Base-by-base conservation (phyloP, 1,140 invertebrate genomes). In the Meteorus sp. region DNA sequence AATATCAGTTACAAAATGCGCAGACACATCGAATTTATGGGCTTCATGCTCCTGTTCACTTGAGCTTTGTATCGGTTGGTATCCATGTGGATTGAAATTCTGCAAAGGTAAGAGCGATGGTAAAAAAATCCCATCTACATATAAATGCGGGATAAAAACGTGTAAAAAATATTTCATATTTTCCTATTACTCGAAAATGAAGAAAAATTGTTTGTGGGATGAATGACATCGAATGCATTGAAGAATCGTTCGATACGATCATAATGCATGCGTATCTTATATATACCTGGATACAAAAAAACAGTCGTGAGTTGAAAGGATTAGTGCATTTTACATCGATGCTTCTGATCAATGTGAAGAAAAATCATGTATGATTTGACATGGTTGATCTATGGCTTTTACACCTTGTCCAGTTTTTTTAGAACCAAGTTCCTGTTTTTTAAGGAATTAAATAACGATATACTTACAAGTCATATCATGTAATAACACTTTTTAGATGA, bases 111-210 rank as follows among this genome's bases (percentile, higher is more conserved):
- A 80, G 72, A 82, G 62, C 54, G 82, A 77, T 76, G 84, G 65
- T 1, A 87, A 86, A 70, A 84, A 87, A 54, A 63, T 73, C 22
- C 71, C 75, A 0, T 78, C 76, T 61, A 88, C 85, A 60, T 95
- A 95, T 78, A 83, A 94, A 11, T 98, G 95, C 78, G 95, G 95
- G 50, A 98, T 98, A 70, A 94, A 95, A 79, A 97, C 94, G 3
- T 98, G 95, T 76, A 88, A 88, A 70, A 89, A 92, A 74, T 95
- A 93, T 79, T 87, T 90, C 71, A 86, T 89, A 62, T 97, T 94
- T 78, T 85, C 88, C 52, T 95, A 92, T 80, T 90, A 88, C 72
- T 91, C 92, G 39, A 82, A 85, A 54, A 87, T 90, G 71, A 92
- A 94, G 74, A 87, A 91, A 65, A 84, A 87, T 65, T 97, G 95